phyloP scores from a whole-genome alignment of 1,140 invertebrate species.

The Zaprionus lachaisei region DNA sequence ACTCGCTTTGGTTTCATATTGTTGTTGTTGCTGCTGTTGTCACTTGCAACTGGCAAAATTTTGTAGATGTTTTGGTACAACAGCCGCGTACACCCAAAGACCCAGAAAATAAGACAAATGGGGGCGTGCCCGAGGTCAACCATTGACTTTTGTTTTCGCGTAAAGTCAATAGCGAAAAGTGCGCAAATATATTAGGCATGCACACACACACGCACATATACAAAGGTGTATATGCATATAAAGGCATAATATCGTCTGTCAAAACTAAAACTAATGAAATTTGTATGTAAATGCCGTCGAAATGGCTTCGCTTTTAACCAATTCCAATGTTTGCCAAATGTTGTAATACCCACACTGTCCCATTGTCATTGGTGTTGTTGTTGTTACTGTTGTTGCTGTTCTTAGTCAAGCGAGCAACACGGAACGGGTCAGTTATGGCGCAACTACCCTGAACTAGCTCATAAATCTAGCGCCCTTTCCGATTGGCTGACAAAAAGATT shows the following conservation, averaged over 20 bases:
- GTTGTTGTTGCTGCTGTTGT: conserved; percentile 1
- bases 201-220: background rate
- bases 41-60: conserved; percentile 10
- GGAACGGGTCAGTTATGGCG: background rate
- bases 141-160: conserved; percentile 45
- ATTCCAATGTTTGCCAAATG: conserved; percentile 50
- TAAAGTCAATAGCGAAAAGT: conserved; percentile 41
- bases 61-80: conserved; percentile 26
- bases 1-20: no score
- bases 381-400: background rate
- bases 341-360: conserved; percentile 27
- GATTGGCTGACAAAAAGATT: background rate
- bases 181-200: background rate
- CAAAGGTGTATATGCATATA: background rate
- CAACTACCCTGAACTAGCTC: background rate
- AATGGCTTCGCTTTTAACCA: conserved; percentile 20
- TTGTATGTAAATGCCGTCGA: conserved; percentile 33
- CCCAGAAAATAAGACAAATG: conserved; percentile 2
- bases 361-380: conserved; percentile 17
- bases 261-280: conserved; percentile 36
- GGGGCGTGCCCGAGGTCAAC: conserved; percentile 38
- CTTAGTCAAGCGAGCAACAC: background rate
- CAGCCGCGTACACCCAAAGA: conserved; percentile 28
- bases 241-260: conserved; percentile 25
- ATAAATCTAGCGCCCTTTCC: conserved; percentile 7